Percentiles rank a stretch among this genome's conserved stretches.
Conservation (phyloP, 1,140 invertebrate genomes). For the Stegodyphus dumicola region DNA sequence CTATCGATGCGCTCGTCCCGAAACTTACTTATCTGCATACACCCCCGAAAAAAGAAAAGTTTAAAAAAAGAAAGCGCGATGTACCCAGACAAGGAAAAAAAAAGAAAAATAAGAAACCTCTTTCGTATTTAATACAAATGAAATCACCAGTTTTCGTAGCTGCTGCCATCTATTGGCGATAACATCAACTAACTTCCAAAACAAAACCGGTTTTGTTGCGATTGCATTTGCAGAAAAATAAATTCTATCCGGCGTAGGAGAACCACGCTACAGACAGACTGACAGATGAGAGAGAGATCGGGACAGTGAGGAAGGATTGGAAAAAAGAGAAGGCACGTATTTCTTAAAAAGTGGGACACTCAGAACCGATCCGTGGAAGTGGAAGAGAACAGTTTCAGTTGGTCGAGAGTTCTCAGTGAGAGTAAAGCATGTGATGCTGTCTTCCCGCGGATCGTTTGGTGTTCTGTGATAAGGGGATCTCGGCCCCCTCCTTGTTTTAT, state of each 20-base stretch:
- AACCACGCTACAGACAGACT: neutral
- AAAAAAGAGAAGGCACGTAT: constrained; percentile 29
- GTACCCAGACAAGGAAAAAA: neutral
- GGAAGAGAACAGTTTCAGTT: constrained; percentile 40
- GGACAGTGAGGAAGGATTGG: constrained; percentile 21
- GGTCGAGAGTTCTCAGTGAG: constrained; percentile 22
- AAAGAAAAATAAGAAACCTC: neutral
- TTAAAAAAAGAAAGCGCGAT: neutral
- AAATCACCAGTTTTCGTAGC: neutral
- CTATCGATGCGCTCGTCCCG: no score
- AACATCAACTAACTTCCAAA: neutral
- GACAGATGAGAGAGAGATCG: constrained; percentile 19
- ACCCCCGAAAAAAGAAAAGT: constrained; percentile 13
- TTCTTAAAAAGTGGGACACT: constrained; percentile 29
- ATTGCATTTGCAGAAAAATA: constrained; percentile 28
- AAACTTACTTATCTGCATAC: constrained; percentile 16
- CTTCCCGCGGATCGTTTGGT: neutral
- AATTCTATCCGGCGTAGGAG: neutral
- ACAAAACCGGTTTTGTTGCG: constrained; percentile 31
- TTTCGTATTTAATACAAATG: constrained; percentile 11
- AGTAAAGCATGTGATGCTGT: constrained; percentile 13
- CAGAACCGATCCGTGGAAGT: neutral
- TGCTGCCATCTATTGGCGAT: constrained; percentile 3
- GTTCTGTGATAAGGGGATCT: neutral
- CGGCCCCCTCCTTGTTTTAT: constrained; percentile 6